Evolutionary conservation across 2,113 vertebrate species (phyloP), one percentile per base, ranked within the genome.

Genomic region (Phylloscopus whistleri): DNA sequence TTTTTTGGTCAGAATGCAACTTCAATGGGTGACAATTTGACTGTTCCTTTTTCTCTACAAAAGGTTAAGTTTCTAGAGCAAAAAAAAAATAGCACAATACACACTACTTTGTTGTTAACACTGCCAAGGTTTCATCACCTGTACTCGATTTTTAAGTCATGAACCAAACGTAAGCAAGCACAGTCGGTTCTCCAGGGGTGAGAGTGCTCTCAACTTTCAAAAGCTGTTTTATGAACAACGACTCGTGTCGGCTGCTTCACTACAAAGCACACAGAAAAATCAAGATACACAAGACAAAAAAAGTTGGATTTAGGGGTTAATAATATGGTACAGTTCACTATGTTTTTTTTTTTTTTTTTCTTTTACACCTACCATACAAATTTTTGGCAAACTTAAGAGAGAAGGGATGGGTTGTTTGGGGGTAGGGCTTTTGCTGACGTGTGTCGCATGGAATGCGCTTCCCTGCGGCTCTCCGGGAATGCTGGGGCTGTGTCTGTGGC

Each of bases 181-280:
- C 99, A 99, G 99, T 99, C 99, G 98, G 99, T 98, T 99, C 99
- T 99, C 99, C 99, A 98, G 99, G 99, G 99, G 98, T 99, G 84
- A 87, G 84, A 87, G 99, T 99, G 99, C 99, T 99, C 99, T 99
- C 99, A 99, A 99, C 98, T 99, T 99, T 99, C 99, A 99, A 99
- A 99, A 99, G 99, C 98, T 99, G 99, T 99, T 99, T 99, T 99
- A 99, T 99, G 99, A 99, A 99, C 99, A 99, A 99, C 99, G 99
- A 99, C 99, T 99, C 99, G 98, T 98, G 99, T 98, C 99, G 99
- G 98, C 99, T 99, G 99, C 99, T 99, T 99, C 99, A 99, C 99
- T 99, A 99, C 98, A 99, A 99, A 99, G 99, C 99, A 99, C 99
- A 99, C 99, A 99, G 98, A 99, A 98, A 99, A 99, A 99, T 99